Conservation (phyloP, 23 tunicate genomes). For the Phallusia fumigata region DNA sequence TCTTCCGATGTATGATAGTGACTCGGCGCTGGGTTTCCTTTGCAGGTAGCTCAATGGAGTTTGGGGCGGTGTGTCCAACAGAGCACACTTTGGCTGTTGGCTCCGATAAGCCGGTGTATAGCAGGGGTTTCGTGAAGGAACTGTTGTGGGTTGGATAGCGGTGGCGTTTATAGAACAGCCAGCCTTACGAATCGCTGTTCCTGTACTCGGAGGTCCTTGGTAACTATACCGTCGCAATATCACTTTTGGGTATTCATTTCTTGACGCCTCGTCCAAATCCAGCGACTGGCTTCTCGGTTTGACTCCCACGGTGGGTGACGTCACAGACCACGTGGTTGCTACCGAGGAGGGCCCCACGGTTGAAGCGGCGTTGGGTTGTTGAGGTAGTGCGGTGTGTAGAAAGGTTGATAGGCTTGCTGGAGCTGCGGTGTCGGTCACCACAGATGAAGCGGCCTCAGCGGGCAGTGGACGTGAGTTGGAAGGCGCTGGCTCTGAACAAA, state of each 20-base stretch:
- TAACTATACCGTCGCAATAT: conserved; percentile 46
- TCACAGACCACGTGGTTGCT: not conserved
- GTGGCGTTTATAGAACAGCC: too few relatives aligned
- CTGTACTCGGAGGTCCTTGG: conserved; percentile 18
- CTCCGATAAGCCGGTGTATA: not conserved
- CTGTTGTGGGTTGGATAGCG: not conserved
- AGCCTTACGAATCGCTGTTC: not conserved
- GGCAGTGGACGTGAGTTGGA: conserved; percentile 16
- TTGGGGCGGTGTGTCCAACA: conserved; percentile 12
- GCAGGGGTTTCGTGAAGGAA: not conserved
- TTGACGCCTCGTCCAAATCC: conserved; percentile 3
- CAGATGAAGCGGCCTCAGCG: conserved; percentile 24
- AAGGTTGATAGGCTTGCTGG: not conserved
- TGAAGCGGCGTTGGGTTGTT: not conserved
- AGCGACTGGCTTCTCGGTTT: conserved; percentile 28
- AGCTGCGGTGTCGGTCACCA: not conserved
- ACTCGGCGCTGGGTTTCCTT: not conserved
- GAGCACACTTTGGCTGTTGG: not conserved
- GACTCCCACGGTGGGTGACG: not conserved
- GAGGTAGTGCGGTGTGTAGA: not conserved
- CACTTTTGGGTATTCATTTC: not conserved
- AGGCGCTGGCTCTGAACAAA: not conserved
- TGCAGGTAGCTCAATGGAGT: not conserved
- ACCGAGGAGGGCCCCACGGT: not conserved
- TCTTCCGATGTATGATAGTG: not conserved